phyloP scores from a whole-genome alignment of 2,797 vertebrate genomes.

The Thripadectes ignobilis region DNA sequence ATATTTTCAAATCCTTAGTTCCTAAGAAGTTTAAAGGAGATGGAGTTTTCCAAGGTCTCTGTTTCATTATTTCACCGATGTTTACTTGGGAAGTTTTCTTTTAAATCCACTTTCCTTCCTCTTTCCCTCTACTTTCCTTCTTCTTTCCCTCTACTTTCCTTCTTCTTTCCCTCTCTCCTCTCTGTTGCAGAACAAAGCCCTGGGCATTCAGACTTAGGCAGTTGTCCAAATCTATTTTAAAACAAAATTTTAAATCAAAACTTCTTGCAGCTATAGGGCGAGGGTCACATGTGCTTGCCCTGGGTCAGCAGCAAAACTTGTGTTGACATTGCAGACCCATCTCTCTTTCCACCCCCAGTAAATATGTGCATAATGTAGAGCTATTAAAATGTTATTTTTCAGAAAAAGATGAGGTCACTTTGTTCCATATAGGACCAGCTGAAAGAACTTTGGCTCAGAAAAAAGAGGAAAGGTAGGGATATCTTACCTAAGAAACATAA shows the following conservation, averaged over 20 bases:
- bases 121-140: not conserved
- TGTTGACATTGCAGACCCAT: not conserved
- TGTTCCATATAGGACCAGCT: not conserved
- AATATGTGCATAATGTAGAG: not conserved
- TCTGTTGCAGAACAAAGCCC: not conserved
- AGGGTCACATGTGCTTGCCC: not conserved
- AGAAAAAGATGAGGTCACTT: not conserved
- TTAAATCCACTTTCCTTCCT: not conserved
- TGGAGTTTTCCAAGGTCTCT: not conserved
- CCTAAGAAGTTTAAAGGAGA: constrained; percentile 2
- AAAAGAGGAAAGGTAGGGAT: not conserved
- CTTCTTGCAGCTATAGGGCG: not conserved
- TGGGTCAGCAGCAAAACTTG: not conserved
- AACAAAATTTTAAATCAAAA: constrained; percentile 30
- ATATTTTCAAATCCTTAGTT: constrained; percentile 35
- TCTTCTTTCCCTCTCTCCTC: not conserved
- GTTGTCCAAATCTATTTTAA: constrained; percentile 51
- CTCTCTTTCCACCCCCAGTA: not conserved
- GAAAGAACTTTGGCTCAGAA: not conserved
- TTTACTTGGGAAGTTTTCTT: not conserved
- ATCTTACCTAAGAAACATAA: not conserved
- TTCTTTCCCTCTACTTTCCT: not conserved
- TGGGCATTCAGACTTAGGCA: not conserved
- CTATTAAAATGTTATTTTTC: not conserved
- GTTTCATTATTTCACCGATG: constrained; percentile 5